phyloP scores from a whole-genome alignment of 2,113 vertebrate genomes.

The Spea bombifrons region DNA sequence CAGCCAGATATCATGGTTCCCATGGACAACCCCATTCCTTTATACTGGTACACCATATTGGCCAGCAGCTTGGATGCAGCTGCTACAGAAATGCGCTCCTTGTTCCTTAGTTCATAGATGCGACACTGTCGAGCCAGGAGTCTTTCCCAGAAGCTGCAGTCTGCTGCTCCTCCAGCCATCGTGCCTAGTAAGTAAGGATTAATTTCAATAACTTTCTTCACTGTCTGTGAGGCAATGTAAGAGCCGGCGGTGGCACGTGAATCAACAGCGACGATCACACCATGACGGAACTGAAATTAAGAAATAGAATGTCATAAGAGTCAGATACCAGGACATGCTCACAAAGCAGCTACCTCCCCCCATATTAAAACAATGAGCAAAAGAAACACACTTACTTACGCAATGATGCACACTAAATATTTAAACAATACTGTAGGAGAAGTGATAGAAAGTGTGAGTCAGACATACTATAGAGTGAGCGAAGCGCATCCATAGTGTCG shows the following conservation, averaged over 20 bases:
- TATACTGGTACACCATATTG: conserved; percentile 97
- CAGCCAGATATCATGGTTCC: conserved; percentile 94
- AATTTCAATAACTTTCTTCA: conserved; percentile 92
- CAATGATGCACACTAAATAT: no score
- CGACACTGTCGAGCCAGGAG: conserved; percentile 86
- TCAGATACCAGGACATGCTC: no score
- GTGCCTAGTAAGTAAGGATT: conserved; percentile 86
- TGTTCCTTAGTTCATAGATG: conserved; percentile 89
- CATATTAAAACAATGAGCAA: no score
- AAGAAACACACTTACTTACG: no score
- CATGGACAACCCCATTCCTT: conserved; percentile 92
- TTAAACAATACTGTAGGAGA: no score
- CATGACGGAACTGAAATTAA: conserved; percentile 74
- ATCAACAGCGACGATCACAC: conserved; percentile 87
- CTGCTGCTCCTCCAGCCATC: conserved; percentile 87
- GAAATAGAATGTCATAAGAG: neutral
- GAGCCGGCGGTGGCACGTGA: conserved; percentile 85
- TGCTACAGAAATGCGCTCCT: conserved; percentile 88
- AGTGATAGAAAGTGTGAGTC: no score
- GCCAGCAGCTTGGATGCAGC: conserved; percentile 89
- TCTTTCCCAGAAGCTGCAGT: conserved; percentile 90
- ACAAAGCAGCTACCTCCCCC: no score
- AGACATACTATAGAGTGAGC: no score
- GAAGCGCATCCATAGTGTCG: no score
- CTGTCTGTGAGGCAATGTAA: conserved; percentile 86